A percentile compares a stretch with the other conserved stretches of the same genome.
These are phyloP conservation scores for Agriopis marginaria DNA, from an alignment of 2,888 invertebrate genomes.

Conservation along the genomic window DNA sequence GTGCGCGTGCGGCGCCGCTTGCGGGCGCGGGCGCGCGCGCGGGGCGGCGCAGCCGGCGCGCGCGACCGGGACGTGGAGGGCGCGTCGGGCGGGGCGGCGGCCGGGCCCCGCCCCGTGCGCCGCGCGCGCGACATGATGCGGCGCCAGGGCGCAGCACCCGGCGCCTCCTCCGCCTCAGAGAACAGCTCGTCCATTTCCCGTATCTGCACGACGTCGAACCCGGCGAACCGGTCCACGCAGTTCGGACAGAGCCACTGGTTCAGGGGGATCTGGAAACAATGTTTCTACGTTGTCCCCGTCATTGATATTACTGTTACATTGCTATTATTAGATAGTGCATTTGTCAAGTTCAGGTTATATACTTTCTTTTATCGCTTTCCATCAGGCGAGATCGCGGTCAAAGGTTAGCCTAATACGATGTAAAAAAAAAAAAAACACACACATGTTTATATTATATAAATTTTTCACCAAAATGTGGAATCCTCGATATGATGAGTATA, in stretches of 20 bases:
- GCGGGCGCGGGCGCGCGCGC: constrained; percentile 40
- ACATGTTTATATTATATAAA: too few species aligned
- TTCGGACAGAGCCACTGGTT: constrained; percentile 96
- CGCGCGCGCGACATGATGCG: not conserved
- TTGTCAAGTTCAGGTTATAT: too few species aligned
- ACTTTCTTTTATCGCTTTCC: too few species aligned
- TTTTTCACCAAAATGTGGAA: too few species aligned
- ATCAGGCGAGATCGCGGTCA: too few species aligned
- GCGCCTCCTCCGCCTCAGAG: constrained; percentile 40
- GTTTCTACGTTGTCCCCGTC: not conserved
- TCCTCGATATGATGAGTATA: too few species aligned
- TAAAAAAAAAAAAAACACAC: too few species aligned
- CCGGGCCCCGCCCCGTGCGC: constrained; percentile 6
- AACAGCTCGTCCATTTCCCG: constrained; percentile 10
- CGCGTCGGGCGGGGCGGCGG: not conserved
- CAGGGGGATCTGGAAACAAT: constrained; percentile 86
- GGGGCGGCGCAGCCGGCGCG: constrained; percentile 11
- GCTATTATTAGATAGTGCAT: too few species aligned
- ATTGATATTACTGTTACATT: not conserved
- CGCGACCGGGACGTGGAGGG: constrained; percentile 4
- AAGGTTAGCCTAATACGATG: too few species aligned
- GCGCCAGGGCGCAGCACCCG: constrained; percentile 39
- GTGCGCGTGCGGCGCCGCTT: constrained; percentile 83
- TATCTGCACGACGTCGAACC: constrained; percentile 13
- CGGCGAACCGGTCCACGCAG: constrained; percentile 75